Percentiles rank a stretch among this genome's conserved stretches.
Conservation (phyloP, 2,113 vertebrate genomes). For the Emydocephalus ijimae region DNA sequence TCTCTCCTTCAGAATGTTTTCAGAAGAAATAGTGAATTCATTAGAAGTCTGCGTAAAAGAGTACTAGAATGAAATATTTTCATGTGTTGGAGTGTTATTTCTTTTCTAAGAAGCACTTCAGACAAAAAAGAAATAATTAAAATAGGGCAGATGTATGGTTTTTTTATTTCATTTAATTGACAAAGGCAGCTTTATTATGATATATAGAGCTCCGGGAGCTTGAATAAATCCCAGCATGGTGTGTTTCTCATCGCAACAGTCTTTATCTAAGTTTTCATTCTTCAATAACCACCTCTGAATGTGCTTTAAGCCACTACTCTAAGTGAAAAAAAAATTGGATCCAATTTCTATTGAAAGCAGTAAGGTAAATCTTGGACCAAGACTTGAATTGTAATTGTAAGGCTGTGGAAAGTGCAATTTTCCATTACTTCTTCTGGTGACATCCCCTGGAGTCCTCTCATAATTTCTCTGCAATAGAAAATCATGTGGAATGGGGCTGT, state of each 20-base stretch:
- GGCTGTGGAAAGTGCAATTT: background rate
- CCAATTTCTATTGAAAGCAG: background rate
- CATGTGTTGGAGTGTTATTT: background rate
- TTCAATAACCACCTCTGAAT: background rate
- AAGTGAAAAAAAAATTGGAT: background rate
- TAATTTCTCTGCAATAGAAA: background rate
- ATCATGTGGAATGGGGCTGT: background rate
- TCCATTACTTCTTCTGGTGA: background rate
- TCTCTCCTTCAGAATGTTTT: slow-evolving; percentile 1
- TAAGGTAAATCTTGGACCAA: background rate
- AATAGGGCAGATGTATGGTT: background rate
- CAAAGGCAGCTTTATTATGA: background rate
- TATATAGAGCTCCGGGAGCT: background rate
- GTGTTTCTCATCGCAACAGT: background rate
- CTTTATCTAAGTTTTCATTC: background rate
- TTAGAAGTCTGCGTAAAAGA: background rate
- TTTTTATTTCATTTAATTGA: background rate
- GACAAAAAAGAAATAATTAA: background rate
- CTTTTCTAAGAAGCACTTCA: background rate
- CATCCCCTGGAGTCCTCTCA: background rate
- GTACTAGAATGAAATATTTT: background rate
- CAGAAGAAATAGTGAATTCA: background rate
- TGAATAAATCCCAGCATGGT: background rate
- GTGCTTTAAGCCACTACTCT: background rate
- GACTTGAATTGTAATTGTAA: background rate